Base-by-base conservation (phyloP, 2,888 invertebrate genomes). In the Autographa gamma region DNA sequence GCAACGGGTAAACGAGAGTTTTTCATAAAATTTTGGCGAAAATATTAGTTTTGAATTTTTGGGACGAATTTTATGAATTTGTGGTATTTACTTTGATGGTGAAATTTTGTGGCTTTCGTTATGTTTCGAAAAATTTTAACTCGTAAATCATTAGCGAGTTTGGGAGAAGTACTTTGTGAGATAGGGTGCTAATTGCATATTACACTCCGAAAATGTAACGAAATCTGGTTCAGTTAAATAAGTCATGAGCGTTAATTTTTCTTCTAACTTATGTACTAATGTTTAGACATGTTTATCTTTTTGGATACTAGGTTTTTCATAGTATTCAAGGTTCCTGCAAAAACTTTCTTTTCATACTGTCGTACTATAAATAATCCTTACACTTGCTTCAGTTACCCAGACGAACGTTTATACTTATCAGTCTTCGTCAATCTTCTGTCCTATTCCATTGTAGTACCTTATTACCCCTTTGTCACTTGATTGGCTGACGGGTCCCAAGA, bases 401-500 rank as follows among this genome's bases (percentile, higher is more conserved):
- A n/a, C 6, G 8, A 34, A 58, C n/a, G 61, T n/a, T 5, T 43
- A 13, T 56, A 60, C 58, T 66, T 70, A 74, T 66, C 63, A 64
- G 66, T 72, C 60, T 19, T 18, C 56, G 34, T 69, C 43, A 48
- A 41, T 38, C 41, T 65, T 70, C 68, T 70, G 76, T 65, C 71
- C 67, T 74, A 73, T 68, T 60, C 64, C 54, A 64, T 66, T 73
- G 19, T 58, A 76, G 68, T 76, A 61, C 58, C 63, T 64, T 54
- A 63, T 69, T 32, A 61, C 64, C 69, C 63, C 65, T 67, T 71
- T 71, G 66, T 65, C 25, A 11, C 63, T 38, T 79, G 76, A 79
- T 76, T 76, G 63, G 74, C 63, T 76, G 58, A 31, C 66, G 52
- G 65, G 18, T 62, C 60, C 54, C 66, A 19, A 54, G 59, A 43